Conservation (phyloP, 2,888 invertebrate genomes). For the Phaonia tiefii region DNA sequence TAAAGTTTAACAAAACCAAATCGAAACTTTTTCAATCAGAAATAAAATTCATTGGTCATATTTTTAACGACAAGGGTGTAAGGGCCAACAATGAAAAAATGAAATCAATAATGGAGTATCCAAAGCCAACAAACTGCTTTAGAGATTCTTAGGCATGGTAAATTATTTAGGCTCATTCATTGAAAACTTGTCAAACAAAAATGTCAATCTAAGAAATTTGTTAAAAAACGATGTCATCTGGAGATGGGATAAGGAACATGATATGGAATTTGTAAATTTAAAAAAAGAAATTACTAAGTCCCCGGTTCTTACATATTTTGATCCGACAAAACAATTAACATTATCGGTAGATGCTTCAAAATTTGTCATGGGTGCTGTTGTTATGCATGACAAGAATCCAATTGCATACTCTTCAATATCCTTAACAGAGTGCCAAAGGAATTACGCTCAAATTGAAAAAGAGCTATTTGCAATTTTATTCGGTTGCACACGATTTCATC, state of each 20-base stretch:
- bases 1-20: constrained; percentile 51
- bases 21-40: constrained; percentile 31
- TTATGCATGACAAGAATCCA: constrained; percentile 46
- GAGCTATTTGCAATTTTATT: constrained; percentile 60
- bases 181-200: constrained; percentile 58
- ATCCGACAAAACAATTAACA: constrained; percentile 43
- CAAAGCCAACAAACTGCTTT: too few relatives aligned
- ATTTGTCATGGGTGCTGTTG: constrained; percentile 29
- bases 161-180: constrained; percentile 53
- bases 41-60: constrained; percentile 52
- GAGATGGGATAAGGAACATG: constrained; percentile 48
- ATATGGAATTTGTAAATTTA: constrained; percentile 49
- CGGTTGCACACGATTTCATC: constrained; percentile 56
- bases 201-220: constrained; percentile 53
- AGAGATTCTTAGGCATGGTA: too few relatives aligned
- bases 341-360: constrained; percentile 47
- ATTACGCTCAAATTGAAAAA: constrained; percentile 66
- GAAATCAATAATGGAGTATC: not conserved
- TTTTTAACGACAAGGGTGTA: constrained; percentile 32
- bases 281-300: constrained; percentile 38
- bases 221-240: constrained; percentile 53
- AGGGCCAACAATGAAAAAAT: not conserved
- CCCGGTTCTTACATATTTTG: constrained; percentile 54
- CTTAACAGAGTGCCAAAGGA: constrained; percentile 46
- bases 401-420: constrained; percentile 58